Conservation (phyloP, 2,888 invertebrate species). For the Xylota sylvarum region DNA sequence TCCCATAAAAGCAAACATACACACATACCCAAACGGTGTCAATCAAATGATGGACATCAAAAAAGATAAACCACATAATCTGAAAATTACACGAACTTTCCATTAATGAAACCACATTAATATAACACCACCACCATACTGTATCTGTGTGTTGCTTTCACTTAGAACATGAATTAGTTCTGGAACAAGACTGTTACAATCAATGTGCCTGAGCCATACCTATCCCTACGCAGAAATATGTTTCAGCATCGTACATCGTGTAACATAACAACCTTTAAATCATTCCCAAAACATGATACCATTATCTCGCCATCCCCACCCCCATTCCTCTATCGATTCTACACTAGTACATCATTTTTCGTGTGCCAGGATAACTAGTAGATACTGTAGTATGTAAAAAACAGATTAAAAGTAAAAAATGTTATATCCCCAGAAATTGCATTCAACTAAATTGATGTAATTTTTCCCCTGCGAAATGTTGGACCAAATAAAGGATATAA, state of each 20-base stretch:
- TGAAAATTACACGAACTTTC: slow-evolving; percentile 55
- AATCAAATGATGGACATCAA: slow-evolving; percentile 30
- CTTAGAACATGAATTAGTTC: slow-evolving; percentile 44
- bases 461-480: slow-evolving; percentile 62
- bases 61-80: slow-evolving; percentile 38
- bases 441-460: slow-evolving; percentile 71
- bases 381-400: neutral
- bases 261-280: slow-evolving; percentile 39
- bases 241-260: slow-evolving; percentile 4
- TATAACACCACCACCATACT: slow-evolving; percentile 27
- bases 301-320: neutral
- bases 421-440: slow-evolving; percentile 48
- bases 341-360: slow-evolving; percentile 36
- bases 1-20: neutral
- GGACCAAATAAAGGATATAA: slow-evolving; percentile 53
- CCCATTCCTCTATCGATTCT: slow-evolving; percentile 40
- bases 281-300: slow-evolving; percentile 44
- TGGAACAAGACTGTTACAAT: slow-evolving; percentile 33
- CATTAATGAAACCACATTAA: slow-evolving; percentile 58
- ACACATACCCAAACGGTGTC: neutral
- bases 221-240: neutral
- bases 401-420: slow-evolving; percentile 15
- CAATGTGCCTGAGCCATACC: neutral
- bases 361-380: neutral
- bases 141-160: neutral